Evolutionary conservation across 2,888 invertebrate genomes (phyloP).

Genomic region (Hydrotaea diabolus): DNA sequence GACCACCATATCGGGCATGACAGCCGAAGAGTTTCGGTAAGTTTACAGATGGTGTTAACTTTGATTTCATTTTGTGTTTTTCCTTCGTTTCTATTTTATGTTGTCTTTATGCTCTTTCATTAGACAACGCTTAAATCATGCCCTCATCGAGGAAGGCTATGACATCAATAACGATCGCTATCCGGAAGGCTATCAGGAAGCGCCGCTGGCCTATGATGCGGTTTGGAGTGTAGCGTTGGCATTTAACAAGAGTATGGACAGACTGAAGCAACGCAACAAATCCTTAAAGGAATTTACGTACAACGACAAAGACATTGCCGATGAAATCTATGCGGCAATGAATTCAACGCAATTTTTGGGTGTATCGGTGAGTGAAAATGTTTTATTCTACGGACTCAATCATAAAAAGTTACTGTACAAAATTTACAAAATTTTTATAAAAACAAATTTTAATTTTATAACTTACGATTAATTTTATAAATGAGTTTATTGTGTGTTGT

Average conservation of each 20-base stretch:
- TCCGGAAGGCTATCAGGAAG: slow-evolving; percentile 98
- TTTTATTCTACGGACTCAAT: too few species aligned
- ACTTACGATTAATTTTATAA: too few species aligned
- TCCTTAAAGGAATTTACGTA: slow-evolving; percentile 97
- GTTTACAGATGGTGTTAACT: slow-evolving; percentile 4
- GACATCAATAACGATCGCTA: slow-evolving; percentile 93
- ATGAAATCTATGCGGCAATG: slow-evolving; percentile 98
- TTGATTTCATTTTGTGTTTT: neutral
- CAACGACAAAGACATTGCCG: slow-evolving; percentile 95
- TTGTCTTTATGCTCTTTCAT: neutral
- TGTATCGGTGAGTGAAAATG: slow-evolving; percentile 91
- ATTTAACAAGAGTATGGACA: slow-evolving; percentile 97
- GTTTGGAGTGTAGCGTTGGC: slow-evolving; percentile 99
- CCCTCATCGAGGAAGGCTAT: slow-evolving; percentile 89
- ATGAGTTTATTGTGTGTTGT: too few species aligned
- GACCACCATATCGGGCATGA: slow-evolving; percentile 97
- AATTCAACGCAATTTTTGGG: slow-evolving; percentile 99
- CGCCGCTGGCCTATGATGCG: slow-evolving; percentile 99
- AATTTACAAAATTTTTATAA: too few species aligned
- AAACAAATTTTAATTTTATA: too few species aligned
- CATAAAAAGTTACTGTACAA: too few species aligned
- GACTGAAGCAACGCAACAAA: slow-evolving; percentile 88
- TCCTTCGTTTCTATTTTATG: neutral
- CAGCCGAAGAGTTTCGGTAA: slow-evolving; percentile 92
- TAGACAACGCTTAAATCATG: slow-evolving; percentile 87